Conservation (phyloP, 2,113 vertebrate genomes). For the Laterallus jamaicensis region DNA sequence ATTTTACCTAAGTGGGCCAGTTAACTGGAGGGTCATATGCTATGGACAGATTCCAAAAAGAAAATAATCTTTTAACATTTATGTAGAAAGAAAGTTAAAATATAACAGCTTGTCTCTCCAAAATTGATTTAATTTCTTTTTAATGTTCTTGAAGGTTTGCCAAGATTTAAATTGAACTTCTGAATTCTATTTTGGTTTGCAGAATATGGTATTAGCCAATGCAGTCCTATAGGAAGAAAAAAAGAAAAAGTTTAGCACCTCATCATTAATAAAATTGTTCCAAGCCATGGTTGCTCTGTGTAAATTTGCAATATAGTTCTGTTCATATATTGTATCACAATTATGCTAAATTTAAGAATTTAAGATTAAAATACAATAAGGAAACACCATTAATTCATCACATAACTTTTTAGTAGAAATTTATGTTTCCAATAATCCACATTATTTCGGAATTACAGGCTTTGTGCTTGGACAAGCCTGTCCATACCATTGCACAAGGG, state of each 20-base stretch:
- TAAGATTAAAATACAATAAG: not conserved
- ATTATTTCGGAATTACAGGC: not conserved
- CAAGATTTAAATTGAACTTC: slow-evolving; percentile 66
- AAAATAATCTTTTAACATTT: not conserved
- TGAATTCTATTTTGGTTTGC: slow-evolving; percentile 39
- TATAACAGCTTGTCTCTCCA: not conserved
- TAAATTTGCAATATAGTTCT: not conserved
- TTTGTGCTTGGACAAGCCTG: not conserved
- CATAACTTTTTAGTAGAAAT: not conserved
- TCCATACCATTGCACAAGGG: not conserved
- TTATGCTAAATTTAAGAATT: not conserved
- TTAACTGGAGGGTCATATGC: not conserved
- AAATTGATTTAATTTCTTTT: slow-evolving; percentile 63
- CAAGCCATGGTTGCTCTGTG: not conserved
- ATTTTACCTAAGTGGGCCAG: not conserved
- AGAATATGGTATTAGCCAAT: slow-evolving; percentile 20
- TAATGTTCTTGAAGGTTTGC: slow-evolving; percentile 56
- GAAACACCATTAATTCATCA: not conserved
- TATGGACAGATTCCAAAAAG: not conserved
- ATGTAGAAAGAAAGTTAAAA: slow-evolving; percentile 39
- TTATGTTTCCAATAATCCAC: not conserved
- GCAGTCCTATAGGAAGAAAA: not conserved
- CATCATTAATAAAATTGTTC: not conserved
- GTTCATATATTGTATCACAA: not conserved
- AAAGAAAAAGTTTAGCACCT: not conserved